Evolutionary conservation across 1,140 invertebrate genomes (phyloP).

Genomic region (Drosophila subobscura): DNA sequence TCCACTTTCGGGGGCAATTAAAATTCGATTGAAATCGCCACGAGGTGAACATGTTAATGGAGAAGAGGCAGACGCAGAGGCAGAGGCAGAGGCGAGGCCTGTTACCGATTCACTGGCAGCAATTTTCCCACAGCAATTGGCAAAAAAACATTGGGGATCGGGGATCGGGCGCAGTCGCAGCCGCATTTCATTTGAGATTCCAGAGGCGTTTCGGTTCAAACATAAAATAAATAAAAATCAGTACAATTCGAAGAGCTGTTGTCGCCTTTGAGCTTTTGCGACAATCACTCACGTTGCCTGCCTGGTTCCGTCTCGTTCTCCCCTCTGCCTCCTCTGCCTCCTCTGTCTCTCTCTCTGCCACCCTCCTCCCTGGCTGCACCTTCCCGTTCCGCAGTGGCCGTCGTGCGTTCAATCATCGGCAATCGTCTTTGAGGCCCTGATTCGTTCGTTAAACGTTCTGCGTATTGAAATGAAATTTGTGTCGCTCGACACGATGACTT

Average conservation of each 20-base stretch:
- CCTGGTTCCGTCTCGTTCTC: constrained; percentile 53
- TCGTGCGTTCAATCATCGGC: constrained; percentile 60
- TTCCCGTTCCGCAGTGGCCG: neutral
- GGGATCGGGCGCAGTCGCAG: constrained; percentile 50
- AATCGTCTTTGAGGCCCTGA: constrained; percentile 60
- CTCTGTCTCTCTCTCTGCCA: neutral
- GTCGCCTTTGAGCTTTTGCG: constrained; percentile 80
- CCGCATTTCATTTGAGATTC: constrained; percentile 69
- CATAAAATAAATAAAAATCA: constrained; percentile 83
- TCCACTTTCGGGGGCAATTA: constrained; percentile 43
- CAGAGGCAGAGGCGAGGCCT: constrained; percentile 51
- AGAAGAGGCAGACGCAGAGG: constrained; percentile 26
- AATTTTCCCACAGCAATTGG: constrained; percentile 76
- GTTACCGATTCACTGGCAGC: constrained; percentile 23
- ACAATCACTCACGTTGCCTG: constrained; percentile 77
- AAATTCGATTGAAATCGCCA: constrained; percentile 63
- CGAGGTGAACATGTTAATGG: constrained; percentile 60
- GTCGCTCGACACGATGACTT: constrained; percentile 80
- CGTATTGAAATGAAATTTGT: constrained; percentile 82
- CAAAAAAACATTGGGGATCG: constrained; percentile 23
- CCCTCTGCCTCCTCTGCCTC: neutral
- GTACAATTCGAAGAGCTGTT: constrained; percentile 79
- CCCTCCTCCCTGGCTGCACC: neutral
- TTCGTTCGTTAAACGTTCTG: constrained; percentile 68
- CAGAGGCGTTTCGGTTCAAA: constrained; percentile 75